Evolutionary conservation across 2,113 vertebrate species (phyloP).

Genomic region (Siphamia tubifer): DNA sequence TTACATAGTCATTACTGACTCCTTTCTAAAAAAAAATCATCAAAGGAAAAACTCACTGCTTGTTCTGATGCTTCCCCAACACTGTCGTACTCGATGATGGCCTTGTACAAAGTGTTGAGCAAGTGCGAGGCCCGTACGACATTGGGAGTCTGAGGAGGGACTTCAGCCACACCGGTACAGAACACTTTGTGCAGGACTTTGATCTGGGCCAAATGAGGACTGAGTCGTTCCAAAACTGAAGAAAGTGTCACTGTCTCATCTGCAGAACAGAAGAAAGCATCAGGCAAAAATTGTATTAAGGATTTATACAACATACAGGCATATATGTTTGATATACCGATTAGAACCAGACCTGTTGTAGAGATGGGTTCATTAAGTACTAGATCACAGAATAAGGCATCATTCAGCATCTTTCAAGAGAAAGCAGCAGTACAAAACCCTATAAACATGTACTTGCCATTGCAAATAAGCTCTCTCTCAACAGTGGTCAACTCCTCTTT

Average conservation of each 20-base stretch:
- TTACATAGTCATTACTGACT: not conserved
- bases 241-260: slow-evolving; percentile 92
- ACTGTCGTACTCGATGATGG: slow-evolving; percentile 95
- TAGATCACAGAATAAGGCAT: no score
- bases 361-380: no score
- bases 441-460: slow-evolving; percentile 67
- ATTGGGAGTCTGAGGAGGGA: slow-evolving; percentile 91
- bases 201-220: slow-evolving; percentile 89
- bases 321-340: no score
- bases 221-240: slow-evolving; percentile 87
- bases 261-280: slow-evolving; percentile 44
- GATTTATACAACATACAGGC: no score
- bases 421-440: not conserved
- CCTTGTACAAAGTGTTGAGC: slow-evolving; percentile 96
- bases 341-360: no score
- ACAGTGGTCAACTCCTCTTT: slow-evolving; percentile 92
- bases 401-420: no score
- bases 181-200: slow-evolving; percentile 94
- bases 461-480: slow-evolving; percentile 89
- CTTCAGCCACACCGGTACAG: slow-evolving; percentile 95
- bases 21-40: not conserved
- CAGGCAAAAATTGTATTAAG: not conserved
- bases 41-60: slow-evolving; percentile 75
- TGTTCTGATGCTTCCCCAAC: slow-evolving; percentile 95
- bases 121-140: slow-evolving; percentile 95